These are phyloP conservation scores for Phalacrocorax carbo DNA, from an alignment of 2,113 vertebrate species.

Conservation along the genomic window DNA sequence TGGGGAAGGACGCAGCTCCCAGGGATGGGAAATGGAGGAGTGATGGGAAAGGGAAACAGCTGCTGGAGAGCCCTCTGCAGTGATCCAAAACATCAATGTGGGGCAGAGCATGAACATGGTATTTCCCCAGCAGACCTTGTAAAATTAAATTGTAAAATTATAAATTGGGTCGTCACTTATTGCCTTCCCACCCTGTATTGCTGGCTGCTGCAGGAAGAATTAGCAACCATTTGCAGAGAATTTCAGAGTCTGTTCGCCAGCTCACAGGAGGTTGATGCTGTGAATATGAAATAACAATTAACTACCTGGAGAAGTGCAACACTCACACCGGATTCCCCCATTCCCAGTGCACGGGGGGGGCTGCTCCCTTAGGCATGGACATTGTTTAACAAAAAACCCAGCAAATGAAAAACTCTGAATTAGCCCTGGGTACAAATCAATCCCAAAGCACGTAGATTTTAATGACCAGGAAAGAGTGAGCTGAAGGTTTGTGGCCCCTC, in stretches of 20 bases:
- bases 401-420: neutral
- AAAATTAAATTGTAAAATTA: neutral
- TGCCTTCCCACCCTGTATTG: neutral
- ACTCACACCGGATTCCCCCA: fast-evolving
- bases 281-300: neutral
- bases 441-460: fast-evolving
- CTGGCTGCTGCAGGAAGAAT: neutral
- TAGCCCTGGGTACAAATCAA: neutral
- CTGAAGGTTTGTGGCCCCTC: neutral
- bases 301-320: fast-evolving
- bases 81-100: fast-evolving
- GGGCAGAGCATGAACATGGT: neutral
- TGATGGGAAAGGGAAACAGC: neutral
- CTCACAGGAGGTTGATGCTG: neutral
- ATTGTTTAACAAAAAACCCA: neutral
- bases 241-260: neutral
- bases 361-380: neutral
- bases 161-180: neutral
- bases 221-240: neutral
- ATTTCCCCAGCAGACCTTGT: neutral
- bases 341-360: neutral
- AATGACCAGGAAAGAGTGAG: neutral
- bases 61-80: neutral
- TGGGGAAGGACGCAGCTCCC: neutral
- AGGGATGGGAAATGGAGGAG: neutral